Conservation (phyloP, 2,888 invertebrate genomes). For the Gisinianus flammeolus region DNA sequence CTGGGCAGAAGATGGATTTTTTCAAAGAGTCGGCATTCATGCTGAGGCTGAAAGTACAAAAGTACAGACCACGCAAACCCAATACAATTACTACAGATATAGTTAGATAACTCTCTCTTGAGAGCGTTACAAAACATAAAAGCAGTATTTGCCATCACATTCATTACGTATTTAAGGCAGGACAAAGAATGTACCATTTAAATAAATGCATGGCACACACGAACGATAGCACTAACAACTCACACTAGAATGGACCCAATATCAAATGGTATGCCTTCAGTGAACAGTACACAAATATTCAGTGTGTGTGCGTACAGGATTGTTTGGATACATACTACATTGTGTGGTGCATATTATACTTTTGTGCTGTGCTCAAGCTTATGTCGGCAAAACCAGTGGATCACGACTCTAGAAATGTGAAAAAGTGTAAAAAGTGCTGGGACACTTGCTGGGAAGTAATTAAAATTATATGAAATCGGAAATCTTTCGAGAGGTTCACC, state of each 20-base stretch:
- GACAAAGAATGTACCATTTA: slow-evolving; percentile 38
- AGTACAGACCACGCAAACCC: slow-evolving; percentile 12
- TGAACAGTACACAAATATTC: neutral
- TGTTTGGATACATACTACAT: too few species aligned
- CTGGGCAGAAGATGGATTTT: slow-evolving; percentile 24
- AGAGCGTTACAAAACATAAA: too few species aligned
- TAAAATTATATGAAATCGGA: slow-evolving; percentile 58
- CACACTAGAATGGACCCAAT: too few species aligned
- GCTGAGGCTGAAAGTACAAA: slow-evolving; percentile 31
- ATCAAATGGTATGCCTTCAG: too few species aligned
- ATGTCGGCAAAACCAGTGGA: slow-evolving; percentile 41
- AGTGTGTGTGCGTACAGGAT: neutral
- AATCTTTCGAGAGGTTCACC: slow-evolving; percentile 35
- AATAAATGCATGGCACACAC: slow-evolving; percentile 16
- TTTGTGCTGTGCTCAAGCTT: too few species aligned
- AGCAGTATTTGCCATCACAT: slow-evolving; percentile 14
- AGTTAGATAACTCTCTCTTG: too few species aligned
- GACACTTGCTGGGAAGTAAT: slow-evolving; percentile 59
- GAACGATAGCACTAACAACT: too few species aligned
- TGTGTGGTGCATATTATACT: too few species aligned
- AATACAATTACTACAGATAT: neutral
- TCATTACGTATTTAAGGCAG: slow-evolving; percentile 17
- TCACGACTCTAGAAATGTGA: slow-evolving; percentile 37
- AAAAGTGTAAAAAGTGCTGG: slow-evolving; percentile 43
- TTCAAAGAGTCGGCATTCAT: slow-evolving; percentile 42